Conservation (phyloP, 1,140 invertebrate genomes). For the Anastrepha ludens region DNA sequence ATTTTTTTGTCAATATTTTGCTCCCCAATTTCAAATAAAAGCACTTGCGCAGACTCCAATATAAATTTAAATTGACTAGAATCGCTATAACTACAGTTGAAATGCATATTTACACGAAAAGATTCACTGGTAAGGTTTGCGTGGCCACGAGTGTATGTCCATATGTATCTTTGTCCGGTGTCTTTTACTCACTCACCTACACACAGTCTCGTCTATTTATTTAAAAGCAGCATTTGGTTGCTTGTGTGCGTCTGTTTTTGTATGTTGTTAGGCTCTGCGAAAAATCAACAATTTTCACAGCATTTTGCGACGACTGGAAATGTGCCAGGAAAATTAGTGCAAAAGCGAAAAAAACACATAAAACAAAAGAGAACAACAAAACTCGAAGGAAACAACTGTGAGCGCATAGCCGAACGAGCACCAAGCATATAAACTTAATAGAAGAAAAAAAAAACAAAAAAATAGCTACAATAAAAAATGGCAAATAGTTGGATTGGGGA, state of each 20-base stretch:
- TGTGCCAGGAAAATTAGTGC: constrained; percentile 11
- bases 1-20: no score
- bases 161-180: background rate
- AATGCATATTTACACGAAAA: background rate
- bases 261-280: background rate
- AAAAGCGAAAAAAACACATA: background rate
- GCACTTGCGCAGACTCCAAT: no score
- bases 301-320: constrained; percentile 6
- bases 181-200: no score
- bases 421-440: background rate
- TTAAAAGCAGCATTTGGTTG: background rate
- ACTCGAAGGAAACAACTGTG: background rate
- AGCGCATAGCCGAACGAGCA: background rate
- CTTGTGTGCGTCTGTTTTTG: background rate
- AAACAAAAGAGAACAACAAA: background rate
- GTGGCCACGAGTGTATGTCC: background rate
- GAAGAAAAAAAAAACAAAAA: background rate
- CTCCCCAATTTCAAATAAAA: no score
- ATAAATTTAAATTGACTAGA: no score
- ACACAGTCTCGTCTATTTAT: background rate
- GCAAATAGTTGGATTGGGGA: background rate
- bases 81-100: no score
- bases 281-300: constrained; percentile 16
- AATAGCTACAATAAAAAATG: background rate
- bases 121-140: background rate